Conservation (phyloP, 2,888 invertebrate species). For the Drosophila glabriapex region DNA sequence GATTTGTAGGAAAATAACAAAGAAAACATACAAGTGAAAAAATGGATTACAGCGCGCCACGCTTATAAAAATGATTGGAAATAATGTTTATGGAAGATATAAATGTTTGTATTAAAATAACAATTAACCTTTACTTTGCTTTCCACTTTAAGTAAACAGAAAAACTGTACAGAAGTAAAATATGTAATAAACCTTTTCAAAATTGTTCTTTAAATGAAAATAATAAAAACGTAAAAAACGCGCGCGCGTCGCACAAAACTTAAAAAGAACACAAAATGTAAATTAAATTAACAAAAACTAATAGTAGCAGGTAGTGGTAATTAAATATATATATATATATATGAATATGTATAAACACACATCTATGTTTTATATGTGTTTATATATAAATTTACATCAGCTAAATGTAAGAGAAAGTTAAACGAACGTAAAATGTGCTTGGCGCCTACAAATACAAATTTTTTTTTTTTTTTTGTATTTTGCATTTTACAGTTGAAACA, state of each 20-base stretch:
- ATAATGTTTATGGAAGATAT: slow-evolving; percentile 58
- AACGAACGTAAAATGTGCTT: slow-evolving; percentile 65
- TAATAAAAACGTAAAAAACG: slow-evolving; percentile 33
- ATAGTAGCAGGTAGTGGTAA: slow-evolving; percentile 70
- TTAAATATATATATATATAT: slow-evolving; percentile 27
- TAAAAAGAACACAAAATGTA: slow-evolving; percentile 70
- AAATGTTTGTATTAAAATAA: slow-evolving; percentile 44
- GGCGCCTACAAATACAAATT: slow-evolving; percentile 42
- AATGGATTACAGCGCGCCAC: slow-evolving; percentile 62
- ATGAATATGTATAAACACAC: slow-evolving; percentile 18
- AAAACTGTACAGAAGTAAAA: slow-evolving; percentile 67
- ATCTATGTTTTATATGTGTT: slow-evolving; percentile 14
- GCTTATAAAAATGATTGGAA: slow-evolving; percentile 58
- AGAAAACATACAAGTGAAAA: slow-evolving; percentile 64
- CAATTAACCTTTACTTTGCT: slow-evolving; percentile 47
- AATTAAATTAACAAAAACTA: slow-evolving; percentile 78
- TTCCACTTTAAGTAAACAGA: slow-evolving; percentile 56
- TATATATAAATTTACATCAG: slow-evolving; percentile 29
- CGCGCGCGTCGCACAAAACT: slow-evolving; percentile 69
- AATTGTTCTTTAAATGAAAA: slow-evolving; percentile 33
- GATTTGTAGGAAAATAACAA: slow-evolving; percentile 51
- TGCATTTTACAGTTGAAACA: slow-evolving; percentile 59
- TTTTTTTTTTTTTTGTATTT: slow-evolving; percentile 28
- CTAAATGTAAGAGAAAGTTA: slow-evolving; percentile 62
- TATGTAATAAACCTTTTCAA: slow-evolving; percentile 17